Percentiles rank a stretch among this genome's conserved stretches.
Evolutionary conservation across 2,113 vertebrate genomes (phyloP).

Genomic region (Tyto alba): DNA sequence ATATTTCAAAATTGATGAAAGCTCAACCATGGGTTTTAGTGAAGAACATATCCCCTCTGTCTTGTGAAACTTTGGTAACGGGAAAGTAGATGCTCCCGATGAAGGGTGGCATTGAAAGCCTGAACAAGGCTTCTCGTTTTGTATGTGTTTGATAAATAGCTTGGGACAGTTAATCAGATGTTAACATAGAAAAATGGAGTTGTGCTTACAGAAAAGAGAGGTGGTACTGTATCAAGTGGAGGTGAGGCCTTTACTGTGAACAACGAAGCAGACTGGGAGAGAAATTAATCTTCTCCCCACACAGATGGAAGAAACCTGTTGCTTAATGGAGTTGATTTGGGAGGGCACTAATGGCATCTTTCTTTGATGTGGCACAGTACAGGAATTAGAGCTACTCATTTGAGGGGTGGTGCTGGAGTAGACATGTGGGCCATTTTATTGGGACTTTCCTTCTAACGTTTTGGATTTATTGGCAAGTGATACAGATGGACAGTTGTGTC

Average conservation of each 20-base stretch:
- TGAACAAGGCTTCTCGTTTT: background rate
- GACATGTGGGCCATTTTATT: background rate
- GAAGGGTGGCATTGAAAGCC: background rate
- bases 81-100: background rate
- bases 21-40: background rate
- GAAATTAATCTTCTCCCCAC: background rate
- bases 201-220: background rate
- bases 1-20: background rate
- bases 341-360: background rate
- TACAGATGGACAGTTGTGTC: background rate
- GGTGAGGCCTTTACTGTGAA: background rate
- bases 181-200: background rate
- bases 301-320: background rate
- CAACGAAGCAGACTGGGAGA: background rate
- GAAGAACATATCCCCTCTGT: background rate
- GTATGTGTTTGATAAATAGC: background rate
- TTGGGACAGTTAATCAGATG: background rate
- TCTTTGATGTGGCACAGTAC: background rate
- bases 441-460: background rate
- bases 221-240: fast-evolving
- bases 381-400: background rate
- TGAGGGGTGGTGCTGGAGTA: background rate
- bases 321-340: background rate
- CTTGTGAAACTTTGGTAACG: background rate
- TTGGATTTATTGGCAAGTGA: background rate